Conservation (phyloP, 2,797 vertebrate species). For the Sebastes ruberrimus region DNA sequence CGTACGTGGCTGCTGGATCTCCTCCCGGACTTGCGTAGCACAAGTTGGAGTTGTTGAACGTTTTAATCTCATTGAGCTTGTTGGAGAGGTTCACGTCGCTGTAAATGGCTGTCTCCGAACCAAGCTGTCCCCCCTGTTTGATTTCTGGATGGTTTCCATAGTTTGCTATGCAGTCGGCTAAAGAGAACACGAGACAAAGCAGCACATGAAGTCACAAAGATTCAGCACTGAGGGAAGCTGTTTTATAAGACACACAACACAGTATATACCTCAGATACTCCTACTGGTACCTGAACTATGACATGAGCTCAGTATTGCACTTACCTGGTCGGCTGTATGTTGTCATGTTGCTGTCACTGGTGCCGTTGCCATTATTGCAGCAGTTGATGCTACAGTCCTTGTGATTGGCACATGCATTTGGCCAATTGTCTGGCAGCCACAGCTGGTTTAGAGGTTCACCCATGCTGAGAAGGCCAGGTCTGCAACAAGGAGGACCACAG, state of each 20-base stretch:
- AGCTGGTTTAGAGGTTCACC: slow-evolving; percentile 90
- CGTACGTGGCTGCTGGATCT: slow-evolving; percentile 74
- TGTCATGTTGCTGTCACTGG: slow-evolving; percentile 94
- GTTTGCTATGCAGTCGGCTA: slow-evolving; percentile 96
- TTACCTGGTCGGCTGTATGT: slow-evolving; percentile 96
- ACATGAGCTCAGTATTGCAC: slow-evolving; percentile 27
- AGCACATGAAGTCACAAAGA: slow-evolving; percentile 1
- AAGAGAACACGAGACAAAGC: slow-evolving; percentile 50
- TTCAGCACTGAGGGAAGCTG: neutral
- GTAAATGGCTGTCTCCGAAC: slow-evolving; percentile 92
- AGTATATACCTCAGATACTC: neutral
- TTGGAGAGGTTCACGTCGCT: slow-evolving; percentile 94
- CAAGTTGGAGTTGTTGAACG: slow-evolving; percentile 93
- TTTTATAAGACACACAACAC: neutral
- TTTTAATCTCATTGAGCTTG: slow-evolving; percentile 96
- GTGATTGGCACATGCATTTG: slow-evolving; percentile 90
- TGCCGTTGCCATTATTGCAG: slow-evolving; percentile 91
- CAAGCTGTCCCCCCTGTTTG: slow-evolving; percentile 91
- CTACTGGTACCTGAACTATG: neutral
- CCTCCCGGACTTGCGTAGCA: slow-evolving; percentile 89
- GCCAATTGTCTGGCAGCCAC: slow-evolving; percentile 95
- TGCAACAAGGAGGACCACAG: slow-evolving; percentile 68
- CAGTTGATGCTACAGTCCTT: slow-evolving; percentile 95
- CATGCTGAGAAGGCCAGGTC: slow-evolving; percentile 93
- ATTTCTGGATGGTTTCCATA: slow-evolving; percentile 94